These are phyloP conservation scores for Galemys pyrenaicus DNA, from an alignment of 2,113 vertebrate genomes.

Conservation along the genomic window DNA sequence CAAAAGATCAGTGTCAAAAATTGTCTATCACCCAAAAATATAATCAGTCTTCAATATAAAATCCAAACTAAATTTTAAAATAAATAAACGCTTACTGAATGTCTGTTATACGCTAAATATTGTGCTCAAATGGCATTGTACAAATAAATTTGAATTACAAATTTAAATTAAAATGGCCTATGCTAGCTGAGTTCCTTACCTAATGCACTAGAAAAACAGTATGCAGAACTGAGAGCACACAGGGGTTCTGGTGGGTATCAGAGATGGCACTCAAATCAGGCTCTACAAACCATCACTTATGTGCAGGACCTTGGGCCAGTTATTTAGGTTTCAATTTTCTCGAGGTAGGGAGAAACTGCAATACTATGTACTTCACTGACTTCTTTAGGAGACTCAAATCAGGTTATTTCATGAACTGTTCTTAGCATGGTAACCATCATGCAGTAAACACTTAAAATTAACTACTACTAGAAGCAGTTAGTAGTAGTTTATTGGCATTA, in stretches of 20 bases:
- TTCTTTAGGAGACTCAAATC: slow-evolving; percentile 63
- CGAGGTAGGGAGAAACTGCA: slow-evolving; percentile 31
- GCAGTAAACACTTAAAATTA: slow-evolving; percentile 56
- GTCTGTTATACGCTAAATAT: not conserved
- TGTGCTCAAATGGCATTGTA: not conserved
- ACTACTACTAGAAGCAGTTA: slow-evolving; percentile 53
- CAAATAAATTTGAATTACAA: not conserved
- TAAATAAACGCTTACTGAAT: slow-evolving; percentile 26
- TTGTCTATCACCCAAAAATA: not conserved
- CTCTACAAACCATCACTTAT: not conserved
- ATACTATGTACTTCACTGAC: slow-evolving; percentile 4
- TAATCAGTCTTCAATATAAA: slow-evolving; percentile 23
- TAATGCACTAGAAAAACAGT: not conserved
- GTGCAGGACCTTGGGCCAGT: not conserved
- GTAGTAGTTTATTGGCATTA: slow-evolving; percentile 50
- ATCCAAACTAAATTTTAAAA: slow-evolving; percentile 33
- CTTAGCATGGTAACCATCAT: slow-evolving; percentile 47
- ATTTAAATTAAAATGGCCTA: slow-evolving; percentile 14
- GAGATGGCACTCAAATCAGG: not conserved
- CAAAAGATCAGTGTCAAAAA: slow-evolving; percentile 22
- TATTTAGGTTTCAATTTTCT: slow-evolving; percentile 43
- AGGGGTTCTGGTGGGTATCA: not conserved
- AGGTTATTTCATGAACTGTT: slow-evolving; percentile 36
- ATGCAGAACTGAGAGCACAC: not conserved
- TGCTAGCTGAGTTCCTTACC: not conserved